Evolutionary conservation across 2,113 vertebrate species (phyloP).

Genomic region (Ornithorhynchus anatinus): DNA sequence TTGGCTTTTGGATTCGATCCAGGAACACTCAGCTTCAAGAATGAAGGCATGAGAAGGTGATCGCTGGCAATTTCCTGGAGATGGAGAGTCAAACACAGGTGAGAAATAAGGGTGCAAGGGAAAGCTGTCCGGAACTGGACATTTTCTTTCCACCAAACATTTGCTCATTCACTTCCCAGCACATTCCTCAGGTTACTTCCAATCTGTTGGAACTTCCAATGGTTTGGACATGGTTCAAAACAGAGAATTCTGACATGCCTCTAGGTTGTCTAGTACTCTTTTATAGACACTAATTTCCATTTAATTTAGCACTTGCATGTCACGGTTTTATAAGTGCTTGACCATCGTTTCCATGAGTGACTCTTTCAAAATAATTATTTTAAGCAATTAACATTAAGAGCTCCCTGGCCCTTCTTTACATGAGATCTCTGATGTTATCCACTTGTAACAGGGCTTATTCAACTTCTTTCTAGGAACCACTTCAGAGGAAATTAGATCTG

Average conservation of each 20-base stretch:
- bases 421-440: background rate
- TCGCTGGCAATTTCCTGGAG: too few species aligned
- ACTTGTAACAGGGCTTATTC: too few species aligned
- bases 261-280: slow-evolving; percentile 8
- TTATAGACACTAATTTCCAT: background rate
- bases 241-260: slow-evolving; percentile 14
- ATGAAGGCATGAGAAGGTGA: too few species aligned
- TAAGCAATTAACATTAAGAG: slow-evolving; percentile 1
- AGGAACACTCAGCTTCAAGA: too few species aligned
- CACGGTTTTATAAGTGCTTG: slow-evolving; percentile 14
- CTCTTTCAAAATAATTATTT: slow-evolving; percentile 42
- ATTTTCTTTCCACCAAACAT: background rate
- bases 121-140: too few species aligned
- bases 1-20: too few species aligned
- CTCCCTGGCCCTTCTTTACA: background rate
- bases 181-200: slow-evolving; percentile 1
- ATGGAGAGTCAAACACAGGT: too few species aligned
- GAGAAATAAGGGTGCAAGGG: too few species aligned
- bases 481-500: background rate
- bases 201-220: background rate
- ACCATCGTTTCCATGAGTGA: slow-evolving; percentile 32
- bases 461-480: background rate
- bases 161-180: slow-evolving; percentile 8
- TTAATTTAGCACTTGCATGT: slow-evolving; percentile 34
- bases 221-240: slow-evolving; percentile 30